phyloP scores from a whole-genome alignment of 2,797 vertebrate genomes.

The Enteromius fasciolatus region DNA sequence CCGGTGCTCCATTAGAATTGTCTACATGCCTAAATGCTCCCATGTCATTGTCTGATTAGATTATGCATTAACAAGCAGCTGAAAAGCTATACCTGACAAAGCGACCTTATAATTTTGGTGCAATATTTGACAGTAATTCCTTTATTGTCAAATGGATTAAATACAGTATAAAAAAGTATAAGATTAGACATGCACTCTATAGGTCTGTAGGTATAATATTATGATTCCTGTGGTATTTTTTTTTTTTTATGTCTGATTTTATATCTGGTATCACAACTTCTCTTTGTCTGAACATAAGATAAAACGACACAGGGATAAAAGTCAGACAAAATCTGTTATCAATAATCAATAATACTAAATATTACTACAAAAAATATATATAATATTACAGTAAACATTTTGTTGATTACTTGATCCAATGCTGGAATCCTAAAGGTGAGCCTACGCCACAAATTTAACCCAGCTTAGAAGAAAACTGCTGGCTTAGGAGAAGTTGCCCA shows the following conservation, averaged over 20 bases:
- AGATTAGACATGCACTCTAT: background rate
- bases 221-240: background rate
- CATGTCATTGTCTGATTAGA: background rate
- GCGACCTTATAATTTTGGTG: no score
- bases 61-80: background rate
- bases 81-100: background rate
- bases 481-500: background rate
- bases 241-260: background rate
- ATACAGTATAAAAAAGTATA: background rate
- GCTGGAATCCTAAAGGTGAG: background rate
- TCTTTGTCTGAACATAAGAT: background rate
- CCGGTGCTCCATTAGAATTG: background rate
- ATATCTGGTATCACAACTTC: background rate
- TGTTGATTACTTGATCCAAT: background rate
- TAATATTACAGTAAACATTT: background rate
- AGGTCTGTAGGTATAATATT: background rate
- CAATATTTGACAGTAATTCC: background rate
- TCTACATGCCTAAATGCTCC: background rate
- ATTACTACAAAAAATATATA: background rate
- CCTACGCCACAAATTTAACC: background rate
- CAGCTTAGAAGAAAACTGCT: background rate
- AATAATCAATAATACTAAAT: background rate
- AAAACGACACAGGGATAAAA: background rate
- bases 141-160: background rate
- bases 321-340: background rate